Percentiles rank a stretch among this genome's conserved stretches.
Conservation (phyloP, 2,113 vertebrate species). For the Cavia aperea region DNA sequence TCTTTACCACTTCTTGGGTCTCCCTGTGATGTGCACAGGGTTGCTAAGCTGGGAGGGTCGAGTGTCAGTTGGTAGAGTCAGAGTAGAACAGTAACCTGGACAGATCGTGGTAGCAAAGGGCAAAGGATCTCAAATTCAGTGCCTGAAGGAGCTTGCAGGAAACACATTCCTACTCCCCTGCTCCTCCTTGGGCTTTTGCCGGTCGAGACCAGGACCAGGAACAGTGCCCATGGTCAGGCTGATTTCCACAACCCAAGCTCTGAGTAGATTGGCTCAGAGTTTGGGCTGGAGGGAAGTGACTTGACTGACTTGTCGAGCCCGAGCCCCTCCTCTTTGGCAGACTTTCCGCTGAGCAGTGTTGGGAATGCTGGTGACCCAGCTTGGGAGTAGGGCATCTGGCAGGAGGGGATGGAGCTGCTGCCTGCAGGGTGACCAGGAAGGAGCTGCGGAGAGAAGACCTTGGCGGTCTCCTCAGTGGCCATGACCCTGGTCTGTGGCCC, state of each 20-base stretch:
- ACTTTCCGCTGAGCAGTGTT: not conserved
- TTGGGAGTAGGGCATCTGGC: not conserved
- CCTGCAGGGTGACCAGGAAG: not conserved
- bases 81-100: not conserved
- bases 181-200: not conserved
- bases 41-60: not conserved
- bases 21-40: not conserved
- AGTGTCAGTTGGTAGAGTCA: not conserved
- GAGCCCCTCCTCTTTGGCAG: not conserved
- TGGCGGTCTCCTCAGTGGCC: not conserved
- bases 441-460: not conserved
- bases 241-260: not conserved
- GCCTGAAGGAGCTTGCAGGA: not conserved
- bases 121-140: not conserved
- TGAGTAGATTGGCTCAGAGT: not conserved
- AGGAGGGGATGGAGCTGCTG: not conserved
- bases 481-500: not conserved
- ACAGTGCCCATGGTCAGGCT: not conserved
- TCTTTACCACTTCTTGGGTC: not conserved
- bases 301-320: not conserved
- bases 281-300: not conserved
- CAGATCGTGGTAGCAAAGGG: not conserved
- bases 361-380: not conserved
- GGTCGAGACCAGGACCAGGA: not conserved
- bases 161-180: not conserved